Evolutionary conservation across 2,797 vertebrate species (phyloP), one percentile per base, ranked within the genome.

Genomic region (Rhyacichthys aspro): DNA sequence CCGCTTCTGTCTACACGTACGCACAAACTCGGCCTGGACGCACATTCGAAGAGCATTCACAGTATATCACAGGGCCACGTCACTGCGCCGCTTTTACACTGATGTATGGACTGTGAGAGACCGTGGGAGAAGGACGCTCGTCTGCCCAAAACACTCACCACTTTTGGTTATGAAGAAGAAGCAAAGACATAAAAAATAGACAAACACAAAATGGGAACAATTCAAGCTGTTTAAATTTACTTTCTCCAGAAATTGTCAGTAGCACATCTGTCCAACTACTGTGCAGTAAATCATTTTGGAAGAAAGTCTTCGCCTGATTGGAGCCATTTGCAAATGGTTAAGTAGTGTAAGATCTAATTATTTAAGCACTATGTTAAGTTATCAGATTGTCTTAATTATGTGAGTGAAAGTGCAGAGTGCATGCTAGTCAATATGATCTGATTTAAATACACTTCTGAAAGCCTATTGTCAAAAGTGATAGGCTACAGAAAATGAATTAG

Each of bases 1-100:
- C 81, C 36, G 83, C 84, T 86, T 83, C 86, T 88, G 88, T 89
- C 88, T 84, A 37, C 88, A 86, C 86, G 58, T 83, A 87, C 72
- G 70, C 70, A 79, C 56, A 82, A 76, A 87, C 81, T 76, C 84
- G 62, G 87, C 81, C 82, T 63, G 78, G 59, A 84, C 83, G 74
- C 84, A 82, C 75, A 80, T 70, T 83, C 74, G 67, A 63, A 77
- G 81, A 69, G 70, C 37, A 79, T 80, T 74, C 83, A 47, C 82
- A 69, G 84, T 88, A 86, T 84, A 87, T 90, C 87, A 88, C 14
- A 64, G 69, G 55, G 76, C 59, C 5, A 75, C 62, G 75, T 82
- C 83, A 81, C 77, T 23, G 75, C 12, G 71, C 52, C 48, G 80
- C 76, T 79, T 54, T 72, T 72, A 80, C 79, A 74, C 79, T 88